These are phyloP conservation scores for Germaria angustata DNA, from an alignment of 2,888 invertebrate genomes.

Conservation along the genomic window DNA sequence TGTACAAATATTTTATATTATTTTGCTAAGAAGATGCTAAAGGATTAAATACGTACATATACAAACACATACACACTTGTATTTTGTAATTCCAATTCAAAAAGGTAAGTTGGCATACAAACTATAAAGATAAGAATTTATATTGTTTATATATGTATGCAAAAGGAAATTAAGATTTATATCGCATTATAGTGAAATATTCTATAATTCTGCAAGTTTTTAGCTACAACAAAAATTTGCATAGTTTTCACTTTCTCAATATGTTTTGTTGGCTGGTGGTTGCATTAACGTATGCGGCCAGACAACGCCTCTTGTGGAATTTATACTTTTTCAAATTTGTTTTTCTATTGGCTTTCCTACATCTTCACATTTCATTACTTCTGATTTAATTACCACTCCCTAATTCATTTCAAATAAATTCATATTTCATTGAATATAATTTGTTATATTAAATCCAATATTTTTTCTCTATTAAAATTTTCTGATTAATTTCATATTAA, in stretches of 20 bases:
- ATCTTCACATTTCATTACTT: not conserved
- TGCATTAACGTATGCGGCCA: conserved; percentile 10
- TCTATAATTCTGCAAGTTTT: not conserved
- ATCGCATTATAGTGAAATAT: not conserved
- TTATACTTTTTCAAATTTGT: conserved; percentile 13
- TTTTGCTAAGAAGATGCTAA: not conserved
- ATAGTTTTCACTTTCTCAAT: conserved; percentile 58
- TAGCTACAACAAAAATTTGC: not conserved
- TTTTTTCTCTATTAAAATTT: not conserved
- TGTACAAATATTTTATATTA: not conserved
- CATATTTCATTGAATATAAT: not conserved
- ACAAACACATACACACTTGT: too few relatives aligned
- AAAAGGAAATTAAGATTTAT: not conserved
- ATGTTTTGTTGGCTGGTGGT: conserved; percentile 35
- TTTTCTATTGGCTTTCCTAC: conserved; percentile 12
- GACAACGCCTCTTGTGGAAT: conserved; percentile 67
- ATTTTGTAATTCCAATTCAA: conserved; percentile 24
- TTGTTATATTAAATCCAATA: not conserved
- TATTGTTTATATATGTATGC: not conserved
- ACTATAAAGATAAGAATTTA: not conserved
- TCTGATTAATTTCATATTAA: not conserved
- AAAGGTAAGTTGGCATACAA: conserved; percentile 16
- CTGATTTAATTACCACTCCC: conserved; percentile 57
- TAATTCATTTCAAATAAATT: conserved; percentile 5
- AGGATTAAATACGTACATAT: conserved; percentile 11